Base-by-base conservation (phyloP, 2,797 vertebrate species). In the Columba guinea region DNA sequence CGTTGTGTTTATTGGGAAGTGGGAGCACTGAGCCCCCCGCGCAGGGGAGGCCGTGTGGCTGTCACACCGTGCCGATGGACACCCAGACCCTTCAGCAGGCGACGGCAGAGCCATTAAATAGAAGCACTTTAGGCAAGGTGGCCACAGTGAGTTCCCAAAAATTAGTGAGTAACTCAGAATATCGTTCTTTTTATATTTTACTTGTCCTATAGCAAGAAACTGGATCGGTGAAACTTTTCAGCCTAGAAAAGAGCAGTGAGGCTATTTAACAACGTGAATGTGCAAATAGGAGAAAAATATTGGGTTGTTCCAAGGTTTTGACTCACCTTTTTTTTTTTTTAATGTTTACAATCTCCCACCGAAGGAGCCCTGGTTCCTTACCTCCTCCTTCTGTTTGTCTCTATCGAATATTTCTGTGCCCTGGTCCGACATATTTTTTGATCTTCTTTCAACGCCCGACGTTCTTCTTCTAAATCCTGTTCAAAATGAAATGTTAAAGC, bases 311-410 rank as follows among this genome's bases (percentile, higher is more conserved):
- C 34, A 62, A 65, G 16, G 41, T 41, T 90, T 85, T 70, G n/a
- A 67, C 12, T 60, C 5, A 2, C 20, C 6, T 32, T 37, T 75
- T 35, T 34, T n/a, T 69, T 52, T 26, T 24, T 24, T 51, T 52
- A 2, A 28, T 23, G 13, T 55, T 52, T 2, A 28, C 17, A 53
- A 5, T 58, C 26, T 41, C 59, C 48, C 23, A 55, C 30, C 56
- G 79, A 49, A 63, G 35, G 55, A 79, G 53, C 13, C 11, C 39
- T 21, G 56, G 26, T 62, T 80, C 97, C 98, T 98, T 96, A 99
- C 99, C 98, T 99, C 91, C 98, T 98, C 71, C 99, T 98, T 86
- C 97, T 98, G 90, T 98, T 99, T 95, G 99, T 99, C 96, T 99
- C 99, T 92, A 96, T 69, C 11, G 94, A 98, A 84, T 98, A 98